Conservation (phyloP, 2,113 vertebrate genomes). For the Semnornis frantzii region DNA sequence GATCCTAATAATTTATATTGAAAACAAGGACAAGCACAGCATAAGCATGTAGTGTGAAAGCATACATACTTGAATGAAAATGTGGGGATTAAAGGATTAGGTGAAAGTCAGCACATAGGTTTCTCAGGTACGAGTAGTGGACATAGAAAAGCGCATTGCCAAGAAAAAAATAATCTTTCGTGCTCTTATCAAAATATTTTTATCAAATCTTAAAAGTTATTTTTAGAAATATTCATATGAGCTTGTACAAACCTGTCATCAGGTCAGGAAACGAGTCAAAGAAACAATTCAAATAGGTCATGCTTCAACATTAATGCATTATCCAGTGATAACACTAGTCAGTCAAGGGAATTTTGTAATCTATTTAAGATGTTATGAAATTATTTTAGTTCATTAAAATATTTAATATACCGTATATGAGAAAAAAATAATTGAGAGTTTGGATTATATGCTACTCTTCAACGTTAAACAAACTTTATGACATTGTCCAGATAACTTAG, state of each 20-base stretch:
- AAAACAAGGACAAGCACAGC: background rate
- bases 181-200: background rate
- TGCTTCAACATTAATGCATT: background rate
- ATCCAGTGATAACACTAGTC: background rate
- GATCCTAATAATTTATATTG: background rate
- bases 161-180: background rate
- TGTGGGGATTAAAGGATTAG: background rate
- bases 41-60: background rate
- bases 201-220: background rate
- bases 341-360: background rate
- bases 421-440: background rate
- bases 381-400: background rate
- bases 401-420: background rate
- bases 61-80: background rate
- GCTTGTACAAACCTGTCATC: background rate
- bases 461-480: background rate
- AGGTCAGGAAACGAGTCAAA: background rate
- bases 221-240: background rate
- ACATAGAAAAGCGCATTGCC: background rate
- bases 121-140: background rate
- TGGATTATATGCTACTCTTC: background rate
- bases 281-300: background rate
- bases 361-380: background rate
- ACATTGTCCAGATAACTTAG: background rate
- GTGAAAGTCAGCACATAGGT: background rate